These are phyloP conservation scores for Phalacrocorax brasilianus DNA, from an alignment of 2,113 vertebrate species.

Conservation along the genomic window DNA sequence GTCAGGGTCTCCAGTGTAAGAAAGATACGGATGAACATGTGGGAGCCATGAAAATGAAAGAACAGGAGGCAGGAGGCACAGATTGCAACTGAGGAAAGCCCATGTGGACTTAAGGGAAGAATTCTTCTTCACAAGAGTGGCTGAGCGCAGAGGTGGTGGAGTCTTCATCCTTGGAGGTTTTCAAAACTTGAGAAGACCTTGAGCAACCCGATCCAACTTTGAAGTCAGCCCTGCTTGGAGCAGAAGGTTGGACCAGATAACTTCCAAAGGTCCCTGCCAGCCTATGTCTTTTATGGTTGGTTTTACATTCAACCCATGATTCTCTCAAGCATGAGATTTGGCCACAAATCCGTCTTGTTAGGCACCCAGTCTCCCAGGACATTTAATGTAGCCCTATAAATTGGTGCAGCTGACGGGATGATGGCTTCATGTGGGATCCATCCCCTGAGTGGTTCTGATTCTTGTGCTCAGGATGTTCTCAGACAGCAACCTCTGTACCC, in stretches of 20 bases:
- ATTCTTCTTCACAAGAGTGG: not conserved
- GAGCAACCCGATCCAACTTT: not conserved
- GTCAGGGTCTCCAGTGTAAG: not conserved
- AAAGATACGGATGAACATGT: not conserved
- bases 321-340: not conserved
- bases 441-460: not conserved
- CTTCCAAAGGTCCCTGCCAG: not conserved
- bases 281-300: not conserved
- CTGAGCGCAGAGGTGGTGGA: not conserved
- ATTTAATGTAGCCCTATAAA: not conserved
- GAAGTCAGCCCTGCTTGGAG: not conserved
- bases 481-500: not conserved
- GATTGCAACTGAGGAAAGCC: not conserved
- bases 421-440: not conserved
- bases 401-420: not conserved
- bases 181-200: not conserved
- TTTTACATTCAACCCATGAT: not conserved
- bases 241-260: not conserved
- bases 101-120: not conserved
- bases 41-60: not conserved
- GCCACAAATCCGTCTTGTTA: not conserved
- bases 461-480: not conserved
- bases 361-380: not conserved
- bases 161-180: not conserved
- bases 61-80: not conserved